Evolutionary conservation across 2,113 vertebrate species (phyloP), one percentile per base, ranked within the genome.

Genomic region (Malurus alboscapulatus): DNA sequence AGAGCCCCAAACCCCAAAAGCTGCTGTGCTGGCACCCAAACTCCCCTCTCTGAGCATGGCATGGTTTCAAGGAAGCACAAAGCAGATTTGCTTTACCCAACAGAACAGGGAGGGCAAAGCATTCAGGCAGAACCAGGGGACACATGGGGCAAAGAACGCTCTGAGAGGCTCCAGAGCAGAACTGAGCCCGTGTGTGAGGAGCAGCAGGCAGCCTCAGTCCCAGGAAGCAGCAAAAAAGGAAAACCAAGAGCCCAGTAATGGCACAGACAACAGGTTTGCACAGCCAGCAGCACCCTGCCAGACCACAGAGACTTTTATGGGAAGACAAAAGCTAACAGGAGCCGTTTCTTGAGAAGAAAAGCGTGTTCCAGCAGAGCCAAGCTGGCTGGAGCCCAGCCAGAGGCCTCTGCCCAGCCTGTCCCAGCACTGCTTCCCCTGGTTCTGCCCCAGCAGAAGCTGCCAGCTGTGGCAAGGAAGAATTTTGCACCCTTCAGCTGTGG

Each of bases 401-500:
- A 59, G 55, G 40, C 11, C 69, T 45, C 74, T 59, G 78, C 57
- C 25, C 86, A 24, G 32, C 3, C 0, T 25, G 17, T 17, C 88
- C 13, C 73, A 14, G 76, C 69, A 36, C 27, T 4, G 6, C 9
- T 38, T 34, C 27, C 30, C 66, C 69, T 3, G 0, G 2, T 54
- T 30, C 87, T 89, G 61, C 51, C 38, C 51, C 47, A 18, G 48
- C 61, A 59, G 81, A 78, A 82, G 75, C 65, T 55, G 74, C 81
- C 55, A 44, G 62, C 2, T 69, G 44, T 34, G 50, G 34, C 53
- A 69, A 51, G n/a, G 32, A 62, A 61, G 51, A 91, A 90, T 76
- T 85, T 3, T 66, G 92, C 78, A 83, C 71, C 85, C 82, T 73
- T 79, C 82, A 79, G 92, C 85, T 24, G 66, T 14, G 38, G 42